phyloP scores from a whole-genome alignment of 2,888 invertebrate genomes.

The Achlya flavicornis region DNA sequence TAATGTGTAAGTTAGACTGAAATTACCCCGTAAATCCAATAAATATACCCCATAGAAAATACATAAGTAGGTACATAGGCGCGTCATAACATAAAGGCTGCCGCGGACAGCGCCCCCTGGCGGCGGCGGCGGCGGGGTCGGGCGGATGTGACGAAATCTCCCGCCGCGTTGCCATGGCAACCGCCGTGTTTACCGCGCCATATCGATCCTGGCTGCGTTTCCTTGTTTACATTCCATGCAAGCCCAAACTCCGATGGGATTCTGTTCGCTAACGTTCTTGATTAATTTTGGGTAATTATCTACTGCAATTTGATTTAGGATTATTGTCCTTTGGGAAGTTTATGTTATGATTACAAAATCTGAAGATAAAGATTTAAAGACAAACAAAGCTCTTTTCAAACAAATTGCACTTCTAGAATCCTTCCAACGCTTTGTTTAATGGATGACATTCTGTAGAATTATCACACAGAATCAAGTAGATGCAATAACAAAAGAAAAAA shows the following conservation, averaged over 20 bases:
- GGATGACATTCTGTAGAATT: too few species aligned
- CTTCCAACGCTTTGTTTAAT: too few species aligned
- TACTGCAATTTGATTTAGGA: not conserved
- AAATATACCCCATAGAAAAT: not conserved
- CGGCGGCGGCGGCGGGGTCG: slow-evolving; percentile 28
- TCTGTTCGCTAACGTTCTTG: not conserved
- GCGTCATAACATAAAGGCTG: slow-evolving; percentile 39
- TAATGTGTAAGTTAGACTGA: not conserved
- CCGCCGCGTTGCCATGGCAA: slow-evolving; percentile 74
- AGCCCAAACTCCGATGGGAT: slow-evolving; percentile 28
- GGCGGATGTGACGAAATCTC: slow-evolving; percentile 68
- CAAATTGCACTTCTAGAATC: too few species aligned
- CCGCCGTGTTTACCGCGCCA: slow-evolving; percentile 82
- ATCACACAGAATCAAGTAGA: too few species aligned
- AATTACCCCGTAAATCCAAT: not conserved
- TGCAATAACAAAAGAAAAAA: too few species aligned
- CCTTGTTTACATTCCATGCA: slow-evolving; percentile 70
- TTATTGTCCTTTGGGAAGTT: too few species aligned
- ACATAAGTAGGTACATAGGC: not conserved
- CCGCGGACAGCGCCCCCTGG: slow-evolving; percentile 27
- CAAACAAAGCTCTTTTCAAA: too few species aligned
- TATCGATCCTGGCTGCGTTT: slow-evolving; percentile 72
- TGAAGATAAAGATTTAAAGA: not conserved
- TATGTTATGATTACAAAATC: not conserved
- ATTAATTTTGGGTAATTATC: slow-evolving; percentile 5